Percentiles rank a stretch among this genome's conserved stretches.
Evolutionary conservation across 2,888 invertebrate species (phyloP).

Genomic region (Himalopsyche anomala): DNA sequence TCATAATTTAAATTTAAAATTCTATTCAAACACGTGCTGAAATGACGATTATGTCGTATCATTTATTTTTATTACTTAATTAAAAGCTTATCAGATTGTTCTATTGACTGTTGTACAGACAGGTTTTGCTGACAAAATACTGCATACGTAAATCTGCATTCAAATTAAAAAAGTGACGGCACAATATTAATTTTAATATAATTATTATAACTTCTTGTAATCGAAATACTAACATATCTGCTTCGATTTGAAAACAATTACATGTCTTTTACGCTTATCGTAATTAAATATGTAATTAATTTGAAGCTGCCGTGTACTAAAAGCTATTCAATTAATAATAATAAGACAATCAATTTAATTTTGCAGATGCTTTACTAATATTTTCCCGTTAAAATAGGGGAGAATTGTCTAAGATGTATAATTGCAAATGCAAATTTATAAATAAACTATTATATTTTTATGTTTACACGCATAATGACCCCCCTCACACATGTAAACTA

Average conservation of each 20-base stretch:
- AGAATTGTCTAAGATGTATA: slow-evolving; percentile 33
- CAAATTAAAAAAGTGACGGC: too few species aligned
- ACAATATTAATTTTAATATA: too few species aligned
- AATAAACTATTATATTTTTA: slow-evolving; percentile 23
- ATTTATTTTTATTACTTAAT: too few species aligned
- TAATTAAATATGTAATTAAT: not conserved
- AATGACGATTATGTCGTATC: too few species aligned
- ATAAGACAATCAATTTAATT: not conserved
- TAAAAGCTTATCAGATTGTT: too few species aligned
- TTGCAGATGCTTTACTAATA: slow-evolving; percentile 16
- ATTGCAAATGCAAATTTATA: slow-evolving; percentile 35
- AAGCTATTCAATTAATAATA: not conserved
- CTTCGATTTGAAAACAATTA: not conserved
- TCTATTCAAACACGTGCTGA: too few species aligned
- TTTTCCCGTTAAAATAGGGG: slow-evolving; percentile 9
- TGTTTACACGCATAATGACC: slow-evolving; percentile 23
- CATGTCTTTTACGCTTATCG: not conserved
- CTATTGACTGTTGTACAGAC: too few species aligned
- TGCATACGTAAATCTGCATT: too few species aligned
- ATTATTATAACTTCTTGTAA: too few species aligned
- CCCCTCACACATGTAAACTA: slow-evolving; percentile 5
- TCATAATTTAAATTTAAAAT: too few species aligned
- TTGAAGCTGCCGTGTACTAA: not conserved
- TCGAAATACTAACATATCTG: too few species aligned
- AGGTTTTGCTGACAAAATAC: too few species aligned